Base-by-base conservation (phyloP, 1,140 invertebrate species). In the Trissolcus basalis region DNA sequence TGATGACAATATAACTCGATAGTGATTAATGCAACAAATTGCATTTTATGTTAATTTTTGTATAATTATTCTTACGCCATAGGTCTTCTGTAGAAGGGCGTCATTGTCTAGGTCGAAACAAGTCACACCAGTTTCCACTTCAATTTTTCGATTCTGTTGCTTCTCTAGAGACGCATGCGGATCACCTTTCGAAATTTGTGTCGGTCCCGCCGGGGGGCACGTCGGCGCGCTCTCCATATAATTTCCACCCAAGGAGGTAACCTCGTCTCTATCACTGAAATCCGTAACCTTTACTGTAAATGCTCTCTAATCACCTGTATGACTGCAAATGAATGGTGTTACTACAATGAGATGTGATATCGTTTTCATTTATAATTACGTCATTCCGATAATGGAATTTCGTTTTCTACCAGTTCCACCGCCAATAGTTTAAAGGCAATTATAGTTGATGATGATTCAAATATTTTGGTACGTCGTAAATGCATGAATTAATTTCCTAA, bases 161-260 rank as follows among this genome's bases (percentile, higher is more conserved):
- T 69, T 75, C 77, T 41, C 65, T 69, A 9, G 65, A 84, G 77
- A 80, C 78, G 75, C 81, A 81, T 78, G 77, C 75, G 82, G 82
- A 86, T 83, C 83, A 84, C 78, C 82, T 84, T 83, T 85, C 68
- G 82, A 75, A 82, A 84, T 86, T 87, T 77, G 81, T 86, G 85
- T 86, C 78, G 76, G 72, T 48, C 78, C 67, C 85, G 72, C 80
- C 81, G 78, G 84, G 84, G 83, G 84, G 80, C 79, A 77, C 73
- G 77, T 80, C 75, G 68, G 75, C 77, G 76, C 79, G 63, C 65
- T 70, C 76, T 78, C 68, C 70, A 58, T 80, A 84, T 85, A 86
- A 87, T 86, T 87, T 86, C 80, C 80, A 73, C 79, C 63, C 77
- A 77, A 72, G 78, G 76, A 83, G 81, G 74, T 67, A 73, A 74